phyloP scores from a whole-genome alignment of 23 tunicate genomes.

The Botrylloides violaceus region DNA sequence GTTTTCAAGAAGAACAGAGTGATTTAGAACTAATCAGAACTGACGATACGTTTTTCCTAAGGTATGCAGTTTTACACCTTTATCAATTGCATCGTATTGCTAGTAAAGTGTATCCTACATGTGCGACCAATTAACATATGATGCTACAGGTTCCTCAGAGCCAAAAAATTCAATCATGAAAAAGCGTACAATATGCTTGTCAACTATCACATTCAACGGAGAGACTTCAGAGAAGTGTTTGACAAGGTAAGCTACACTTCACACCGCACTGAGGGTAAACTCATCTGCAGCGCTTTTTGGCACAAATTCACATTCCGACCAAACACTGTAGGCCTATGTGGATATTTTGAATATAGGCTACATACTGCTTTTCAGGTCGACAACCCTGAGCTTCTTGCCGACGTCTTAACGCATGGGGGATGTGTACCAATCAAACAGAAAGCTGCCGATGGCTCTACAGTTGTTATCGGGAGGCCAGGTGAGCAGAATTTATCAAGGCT shows the following conservation, averaged over 20 bases:
- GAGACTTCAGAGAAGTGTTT: slow-evolving; percentile 42
- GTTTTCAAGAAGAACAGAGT: slow-evolving; percentile 12
- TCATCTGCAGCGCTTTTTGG: no score
- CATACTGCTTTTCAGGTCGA: slow-evolving; percentile 19
- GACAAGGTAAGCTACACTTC: slow-evolving; percentile 32
- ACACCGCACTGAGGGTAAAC: no score
- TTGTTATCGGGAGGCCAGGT: slow-evolving; percentile 53
- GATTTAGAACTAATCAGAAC: slow-evolving; percentile 3
- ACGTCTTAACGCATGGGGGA: slow-evolving; percentile 32
- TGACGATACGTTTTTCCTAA: slow-evolving; percentile 44
- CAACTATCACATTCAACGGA: slow-evolving; percentile 43
- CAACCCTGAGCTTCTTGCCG: slow-evolving; percentile 34
- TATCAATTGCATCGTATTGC: no score
- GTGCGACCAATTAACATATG: no score
- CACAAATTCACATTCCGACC: no score
- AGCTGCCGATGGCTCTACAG: slow-evolving; percentile 57
- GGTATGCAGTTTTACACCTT: no score
- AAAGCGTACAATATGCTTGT: slow-evolving; percentile 44
- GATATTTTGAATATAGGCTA: no score
- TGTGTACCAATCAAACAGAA: slow-evolving; percentile 15
- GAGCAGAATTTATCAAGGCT: not conserved
- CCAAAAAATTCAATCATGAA: slow-evolving; percentile 62
- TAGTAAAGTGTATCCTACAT: no score
- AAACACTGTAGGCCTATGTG: no score
- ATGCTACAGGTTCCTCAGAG: slow-evolving; percentile 41